phyloP scores from a whole-genome alignment of 2,888 invertebrate genomes.

The Cepaea hortensis region DNA sequence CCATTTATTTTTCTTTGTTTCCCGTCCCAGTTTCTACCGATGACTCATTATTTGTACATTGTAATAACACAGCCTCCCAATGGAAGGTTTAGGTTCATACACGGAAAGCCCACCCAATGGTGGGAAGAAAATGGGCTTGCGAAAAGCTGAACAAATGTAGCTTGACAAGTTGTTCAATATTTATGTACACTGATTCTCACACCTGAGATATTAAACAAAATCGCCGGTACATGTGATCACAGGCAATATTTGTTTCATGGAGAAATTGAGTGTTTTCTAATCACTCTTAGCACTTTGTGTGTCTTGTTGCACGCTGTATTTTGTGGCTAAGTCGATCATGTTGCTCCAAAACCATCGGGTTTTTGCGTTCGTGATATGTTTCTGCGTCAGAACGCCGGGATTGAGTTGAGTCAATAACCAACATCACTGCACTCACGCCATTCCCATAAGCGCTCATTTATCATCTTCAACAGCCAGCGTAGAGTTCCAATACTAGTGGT shows the following conservation, averaged over 20 bases:
- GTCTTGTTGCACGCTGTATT: not conserved
- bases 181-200: not conserved
- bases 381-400: too few relatives aligned
- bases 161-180: not conserved
- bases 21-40: not conserved
- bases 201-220: not conserved
- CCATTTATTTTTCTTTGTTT: not conserved
- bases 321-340: not conserved
- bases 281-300: not conserved
- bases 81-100: too few relatives aligned
- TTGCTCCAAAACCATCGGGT: too few relatives aligned
- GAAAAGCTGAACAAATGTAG: not conserved
- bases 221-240: not conserved
- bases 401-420: too few relatives aligned
- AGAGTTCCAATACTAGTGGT: too few relatives aligned
- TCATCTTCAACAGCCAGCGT: too few relatives aligned
- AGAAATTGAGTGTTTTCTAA: not conserved
- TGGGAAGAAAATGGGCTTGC: not conserved
- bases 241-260: not conserved
- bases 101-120: not conserved
- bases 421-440: too few relatives aligned
- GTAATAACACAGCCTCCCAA: too few relatives aligned
- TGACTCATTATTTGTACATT: not conserved
- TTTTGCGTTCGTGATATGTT: too few relatives aligned
- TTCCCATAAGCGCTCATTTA: too few relatives aligned